A percentile compares a stretch with the other conserved stretches of the same genome.
Evolutionary conservation across 1,140 invertebrate species (phyloP).

Genomic region (Luehdorfia chinensis): DNA sequence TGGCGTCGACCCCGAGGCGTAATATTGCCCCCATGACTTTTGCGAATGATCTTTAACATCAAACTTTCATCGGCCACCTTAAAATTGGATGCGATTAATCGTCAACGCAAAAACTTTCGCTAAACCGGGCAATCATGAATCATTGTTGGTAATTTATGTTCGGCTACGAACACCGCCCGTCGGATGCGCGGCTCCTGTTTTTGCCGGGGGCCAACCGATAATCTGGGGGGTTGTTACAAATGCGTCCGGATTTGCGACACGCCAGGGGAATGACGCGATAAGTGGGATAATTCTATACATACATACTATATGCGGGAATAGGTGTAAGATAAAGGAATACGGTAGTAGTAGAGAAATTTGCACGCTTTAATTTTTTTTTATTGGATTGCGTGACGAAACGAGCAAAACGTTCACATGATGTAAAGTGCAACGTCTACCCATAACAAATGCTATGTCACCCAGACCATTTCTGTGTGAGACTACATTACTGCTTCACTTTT

Average conservation of each 20-base stretch:
- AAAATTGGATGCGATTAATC: slow-evolving; percentile 38
- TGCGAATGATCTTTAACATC: slow-evolving; percentile 25
- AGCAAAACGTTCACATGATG: too few relatives aligned
- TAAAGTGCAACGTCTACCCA: too few relatives aligned
- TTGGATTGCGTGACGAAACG: too few relatives aligned
- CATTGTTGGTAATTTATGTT: slow-evolving; percentile 38
- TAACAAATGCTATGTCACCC: too few relatives aligned
- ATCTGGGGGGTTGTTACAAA: slow-evolving; percentile 39
- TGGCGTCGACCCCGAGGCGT: neutral
- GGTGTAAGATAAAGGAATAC: too few relatives aligned
- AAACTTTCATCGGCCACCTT: slow-evolving; percentile 16
- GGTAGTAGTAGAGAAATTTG: too few relatives aligned
- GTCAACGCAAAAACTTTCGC: slow-evolving; percentile 33
- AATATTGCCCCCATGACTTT: slow-evolving; percentile 19
- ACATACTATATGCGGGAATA: too few relatives aligned
- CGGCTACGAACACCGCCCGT: slow-evolving; percentile 3
- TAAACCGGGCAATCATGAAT: slow-evolving; percentile 30
- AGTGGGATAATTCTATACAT: slow-evolving; percentile 14
- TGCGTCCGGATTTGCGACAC: slow-evolving; percentile 37
- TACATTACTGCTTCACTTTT: too few relatives aligned
- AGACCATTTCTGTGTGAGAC: too few relatives aligned
- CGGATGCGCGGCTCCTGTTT: slow-evolving; percentile 27
- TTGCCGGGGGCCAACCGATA: slow-evolving; percentile 41
- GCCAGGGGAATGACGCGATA: slow-evolving; percentile 28
- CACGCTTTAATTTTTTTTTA: too few relatives aligned